phyloP scores from a whole-genome alignment of 2,888 invertebrate genomes.

The Eupithecia dodoneata region DNA sequence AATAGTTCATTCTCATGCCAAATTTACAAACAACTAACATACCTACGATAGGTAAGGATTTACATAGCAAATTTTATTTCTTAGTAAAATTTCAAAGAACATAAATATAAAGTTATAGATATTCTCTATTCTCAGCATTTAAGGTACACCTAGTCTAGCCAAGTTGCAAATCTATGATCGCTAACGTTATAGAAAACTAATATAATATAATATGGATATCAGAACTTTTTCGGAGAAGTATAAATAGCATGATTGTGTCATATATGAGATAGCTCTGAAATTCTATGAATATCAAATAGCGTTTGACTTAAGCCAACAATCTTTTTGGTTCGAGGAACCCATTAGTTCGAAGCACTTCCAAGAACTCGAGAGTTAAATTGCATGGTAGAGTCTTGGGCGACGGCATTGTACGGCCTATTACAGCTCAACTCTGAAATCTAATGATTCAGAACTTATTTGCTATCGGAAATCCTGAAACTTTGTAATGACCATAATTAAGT shows the following conservation, averaged over 20 bases:
- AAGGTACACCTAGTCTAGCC: too few species aligned
- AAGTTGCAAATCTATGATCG: too few species aligned
- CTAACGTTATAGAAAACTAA: too few species aligned
- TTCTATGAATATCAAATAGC: background rate
- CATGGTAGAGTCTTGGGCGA: constrained; percentile 26
- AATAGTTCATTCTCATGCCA: too few species aligned
- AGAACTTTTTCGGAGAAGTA: background rate
- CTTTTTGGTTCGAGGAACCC: constrained; percentile 10
- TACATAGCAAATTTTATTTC: too few species aligned
- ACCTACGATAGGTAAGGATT: too few species aligned
- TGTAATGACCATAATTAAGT: background rate
- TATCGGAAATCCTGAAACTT: constrained; percentile 2
- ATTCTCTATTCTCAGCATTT: background rate
- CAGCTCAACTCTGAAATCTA: constrained; percentile 25
- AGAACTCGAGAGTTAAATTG: constrained; percentile 27
- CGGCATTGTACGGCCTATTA: constrained; percentile 19
- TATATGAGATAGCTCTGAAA: background rate
- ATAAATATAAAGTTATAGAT: too few species aligned
- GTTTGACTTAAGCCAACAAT: background rate
- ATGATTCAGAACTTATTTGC: constrained; percentile 1
- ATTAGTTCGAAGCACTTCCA: constrained; percentile 15
- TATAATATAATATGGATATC: too few species aligned
- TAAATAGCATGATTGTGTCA: background rate
- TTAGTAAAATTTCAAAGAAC: too few species aligned
- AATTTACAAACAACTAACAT: too few species aligned